Evolutionary conservation across 2,113 vertebrate genomes (phyloP).

Genomic region (Melozone crissalis): DNA sequence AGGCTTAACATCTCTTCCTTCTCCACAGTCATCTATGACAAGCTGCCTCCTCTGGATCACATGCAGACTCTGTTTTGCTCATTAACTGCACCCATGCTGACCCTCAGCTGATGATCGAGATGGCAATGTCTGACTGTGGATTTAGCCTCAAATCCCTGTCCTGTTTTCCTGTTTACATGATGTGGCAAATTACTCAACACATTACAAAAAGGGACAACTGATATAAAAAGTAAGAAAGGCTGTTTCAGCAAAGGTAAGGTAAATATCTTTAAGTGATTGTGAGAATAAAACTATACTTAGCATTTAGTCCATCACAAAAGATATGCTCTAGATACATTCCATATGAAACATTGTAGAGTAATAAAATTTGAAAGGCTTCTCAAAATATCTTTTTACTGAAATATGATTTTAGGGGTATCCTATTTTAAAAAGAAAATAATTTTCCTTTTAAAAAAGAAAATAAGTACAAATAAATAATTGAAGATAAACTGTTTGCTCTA

Average conservation of each 20-base stretch:
- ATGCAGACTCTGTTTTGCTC: neutral
- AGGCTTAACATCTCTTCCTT: neutral
- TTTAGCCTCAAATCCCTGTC: neutral
- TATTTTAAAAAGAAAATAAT: neutral
- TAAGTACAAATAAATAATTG: neutral
- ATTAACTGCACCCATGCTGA: neutral
- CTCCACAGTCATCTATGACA: neutral
- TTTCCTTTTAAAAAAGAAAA: neutral
- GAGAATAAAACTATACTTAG: neutral
- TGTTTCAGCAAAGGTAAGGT: neutral
- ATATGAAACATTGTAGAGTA: neutral
- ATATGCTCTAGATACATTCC: neutral
- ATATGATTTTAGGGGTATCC: neutral
- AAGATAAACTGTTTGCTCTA: neutral
- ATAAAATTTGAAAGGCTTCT: neutral
- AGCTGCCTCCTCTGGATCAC: neutral
- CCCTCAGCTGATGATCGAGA: neutral
- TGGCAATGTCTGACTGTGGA: fast-evolving
- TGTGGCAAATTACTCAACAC: neutral
- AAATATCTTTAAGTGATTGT: neutral
- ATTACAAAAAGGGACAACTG: neutral
- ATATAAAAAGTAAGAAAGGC: neutral
- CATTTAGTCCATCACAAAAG: neutral
- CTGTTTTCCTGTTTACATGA: neutral
- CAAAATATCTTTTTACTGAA: neutral